These are phyloP conservation scores for Stegodyphus mimosarum DNA, from an alignment of 1,140 invertebrate genomes.

Conservation along the genomic window DNA sequence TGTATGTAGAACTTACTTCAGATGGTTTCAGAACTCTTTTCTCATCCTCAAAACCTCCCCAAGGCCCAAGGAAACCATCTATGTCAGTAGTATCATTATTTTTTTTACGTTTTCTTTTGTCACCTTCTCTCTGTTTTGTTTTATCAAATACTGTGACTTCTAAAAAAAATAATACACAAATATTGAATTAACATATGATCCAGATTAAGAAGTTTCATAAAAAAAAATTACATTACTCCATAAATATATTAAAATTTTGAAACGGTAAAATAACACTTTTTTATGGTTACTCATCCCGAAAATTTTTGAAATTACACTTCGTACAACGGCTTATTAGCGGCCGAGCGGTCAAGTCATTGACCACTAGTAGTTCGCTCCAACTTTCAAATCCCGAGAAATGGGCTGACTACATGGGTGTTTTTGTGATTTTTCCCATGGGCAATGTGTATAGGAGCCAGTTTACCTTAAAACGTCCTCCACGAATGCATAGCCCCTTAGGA, in stretches of 20 bases:
- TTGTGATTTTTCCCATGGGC: too few species aligned
- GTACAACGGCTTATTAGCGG: too few species aligned
- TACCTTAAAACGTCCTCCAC: too few species aligned
- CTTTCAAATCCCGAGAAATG: too few species aligned
- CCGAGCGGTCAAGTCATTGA: too few species aligned
- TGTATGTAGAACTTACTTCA: slow-evolving; percentile 20
- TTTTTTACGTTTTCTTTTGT: slow-evolving; percentile 90
- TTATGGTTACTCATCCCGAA: too few species aligned
- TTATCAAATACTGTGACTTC: slow-evolving; percentile 85
- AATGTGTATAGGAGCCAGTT: too few species aligned
- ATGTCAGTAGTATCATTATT: slow-evolving; percentile 94
- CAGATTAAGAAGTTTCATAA: not conserved
- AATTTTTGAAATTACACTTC: too few species aligned
- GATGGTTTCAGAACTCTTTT: slow-evolving; percentile 72
- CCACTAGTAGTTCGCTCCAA: too few species aligned
- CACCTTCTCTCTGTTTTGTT: slow-evolving; percentile 74
- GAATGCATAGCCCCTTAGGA: too few species aligned
- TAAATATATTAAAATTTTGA: not conserved
- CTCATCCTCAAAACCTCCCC: slow-evolving; percentile 95
- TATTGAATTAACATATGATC: not conserved
- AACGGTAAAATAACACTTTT: too few species aligned
- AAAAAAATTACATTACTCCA: not conserved
- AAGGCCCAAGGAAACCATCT: slow-evolving; percentile 95
- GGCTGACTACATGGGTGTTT: too few species aligned
- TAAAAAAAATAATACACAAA: not conserved